phyloP scores from a whole-genome alignment of 2,888 invertebrate species.

The Rhagophthalmus giganteus region DNA sequence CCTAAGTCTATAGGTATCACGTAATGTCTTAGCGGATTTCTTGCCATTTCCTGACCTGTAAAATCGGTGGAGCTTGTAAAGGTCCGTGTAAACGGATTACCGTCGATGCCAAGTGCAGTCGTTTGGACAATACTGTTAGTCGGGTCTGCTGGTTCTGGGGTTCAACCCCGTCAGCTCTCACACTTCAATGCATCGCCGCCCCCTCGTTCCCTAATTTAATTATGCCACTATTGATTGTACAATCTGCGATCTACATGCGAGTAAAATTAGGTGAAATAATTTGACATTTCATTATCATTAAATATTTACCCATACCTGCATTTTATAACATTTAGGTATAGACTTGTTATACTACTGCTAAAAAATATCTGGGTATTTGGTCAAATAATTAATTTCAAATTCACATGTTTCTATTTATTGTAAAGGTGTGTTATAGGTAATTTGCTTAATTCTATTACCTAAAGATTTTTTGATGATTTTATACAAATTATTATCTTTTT shows the following conservation, averaged over 20 bases:
- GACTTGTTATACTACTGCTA: background rate
- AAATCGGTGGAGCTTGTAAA: slow-evolving; percentile 51
- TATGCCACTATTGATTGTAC: slow-evolving; percentile 42
- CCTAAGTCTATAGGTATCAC: no score
- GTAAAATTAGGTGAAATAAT: slow-evolving; percentile 14
- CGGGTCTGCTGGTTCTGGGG: slow-evolving; percentile 36
- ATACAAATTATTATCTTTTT: no score
- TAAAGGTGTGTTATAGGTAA: no score
- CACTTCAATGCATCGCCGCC: slow-evolving; percentile 47
- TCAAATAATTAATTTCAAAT: no score
- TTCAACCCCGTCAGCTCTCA: slow-evolving; percentile 44
- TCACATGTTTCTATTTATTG: no score
- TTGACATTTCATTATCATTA: slow-evolving; percentile 13
- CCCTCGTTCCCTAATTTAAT: slow-evolving; percentile 50
- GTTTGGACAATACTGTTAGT: slow-evolving; percentile 53
- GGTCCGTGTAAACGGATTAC: slow-evolving; percentile 53
- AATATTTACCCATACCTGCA: no score
- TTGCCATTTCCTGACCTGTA: slow-evolving; percentile 42
- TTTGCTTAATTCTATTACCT: no score
- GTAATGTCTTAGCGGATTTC: slow-evolving; percentile 24
- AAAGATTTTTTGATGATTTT: no score
- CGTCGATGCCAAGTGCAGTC: slow-evolving; percentile 50
- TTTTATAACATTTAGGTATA: no score
- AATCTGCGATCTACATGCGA: slow-evolving; percentile 27
- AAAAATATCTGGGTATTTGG: no score